These are phyloP conservation scores for Syritta pipiens DNA, from an alignment of 2,888 invertebrate species.

Conservation along the genomic window DNA sequence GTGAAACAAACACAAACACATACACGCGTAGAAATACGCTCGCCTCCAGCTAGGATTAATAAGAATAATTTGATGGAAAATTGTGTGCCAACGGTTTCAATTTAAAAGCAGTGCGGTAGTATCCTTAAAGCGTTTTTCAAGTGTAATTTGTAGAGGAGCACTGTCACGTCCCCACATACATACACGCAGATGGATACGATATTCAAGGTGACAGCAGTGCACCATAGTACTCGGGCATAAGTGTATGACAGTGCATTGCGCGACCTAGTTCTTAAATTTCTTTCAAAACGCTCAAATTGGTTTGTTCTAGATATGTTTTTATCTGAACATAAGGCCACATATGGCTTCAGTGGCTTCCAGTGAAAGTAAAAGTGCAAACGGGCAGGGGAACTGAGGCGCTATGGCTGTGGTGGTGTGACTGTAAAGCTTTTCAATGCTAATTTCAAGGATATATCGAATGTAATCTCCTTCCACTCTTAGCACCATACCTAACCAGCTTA, in stretches of 20 bases:
- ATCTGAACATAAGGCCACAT: conserved; percentile 53
- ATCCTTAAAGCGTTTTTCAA: neutral
- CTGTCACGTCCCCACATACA: no score
- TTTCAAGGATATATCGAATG: conserved; percentile 68
- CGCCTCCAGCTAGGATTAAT: conserved; percentile 27
- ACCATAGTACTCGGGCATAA: neutral
- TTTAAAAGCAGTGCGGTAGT: neutral
- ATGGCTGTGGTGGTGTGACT: neutral
- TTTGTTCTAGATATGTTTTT: conserved; percentile 63
- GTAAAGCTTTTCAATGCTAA: conserved; percentile 62
- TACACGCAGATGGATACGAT: conserved; percentile 2
- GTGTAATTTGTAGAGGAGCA: conserved; percentile 15
- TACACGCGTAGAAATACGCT: no score
- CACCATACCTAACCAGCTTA: conserved; percentile 57
- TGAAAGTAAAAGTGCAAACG: conserved; percentile 60
- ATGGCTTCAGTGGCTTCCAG: conserved; percentile 60
- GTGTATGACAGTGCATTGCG: neutral
- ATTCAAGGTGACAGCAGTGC: conserved; percentile 27
- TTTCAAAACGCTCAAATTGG: conserved; percentile 60
- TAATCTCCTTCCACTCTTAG: conserved; percentile 53
- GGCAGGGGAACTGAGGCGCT: conserved; percentile 12
- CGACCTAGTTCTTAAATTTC: conserved; percentile 62
- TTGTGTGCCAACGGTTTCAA: conserved; percentile 35
- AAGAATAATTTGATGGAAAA: conserved; percentile 45
- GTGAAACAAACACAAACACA: neutral